Percentiles rank a stretch among this genome's conserved stretches.
These are phyloP conservation scores for Muscina levida DNA, from an alignment of 2,888 invertebrate genomes.

Conservation along the genomic window DNA sequence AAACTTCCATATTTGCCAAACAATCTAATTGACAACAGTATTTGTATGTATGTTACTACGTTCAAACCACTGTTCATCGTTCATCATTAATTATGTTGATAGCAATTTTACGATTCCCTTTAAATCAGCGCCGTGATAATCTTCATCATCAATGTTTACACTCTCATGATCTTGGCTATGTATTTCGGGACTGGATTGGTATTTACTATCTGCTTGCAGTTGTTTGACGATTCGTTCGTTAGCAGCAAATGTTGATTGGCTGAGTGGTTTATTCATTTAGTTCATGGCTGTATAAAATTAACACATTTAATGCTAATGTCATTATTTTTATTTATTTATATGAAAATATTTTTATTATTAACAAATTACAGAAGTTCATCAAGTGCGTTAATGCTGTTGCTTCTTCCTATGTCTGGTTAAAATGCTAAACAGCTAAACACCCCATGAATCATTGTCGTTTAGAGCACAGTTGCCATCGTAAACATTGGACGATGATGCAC, in stretches of 20 bases:
- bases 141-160: background rate
- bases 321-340: conserved; percentile 33
- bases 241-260: conserved; percentile 20
- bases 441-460: too few relatives aligned
- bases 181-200: background rate
- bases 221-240: background rate
- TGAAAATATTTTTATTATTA: conserved; percentile 9
- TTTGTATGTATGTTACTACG: too few relatives aligned
- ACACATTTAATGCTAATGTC: conserved; percentile 49
- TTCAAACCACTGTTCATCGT: too few relatives aligned
- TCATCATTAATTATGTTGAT: too few relatives aligned
- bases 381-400: background rate
- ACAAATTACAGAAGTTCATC: conserved; percentile 18
- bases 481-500: too few relatives aligned
- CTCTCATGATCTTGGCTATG: background rate
- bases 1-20: too few relatives aligned
- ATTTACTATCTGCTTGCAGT: background rate
- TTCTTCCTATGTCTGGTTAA: background rate
- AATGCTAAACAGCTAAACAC: conserved; percentile 14
- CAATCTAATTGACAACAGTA: too few relatives aligned
- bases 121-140: too few relatives aligned
- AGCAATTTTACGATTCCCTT: too few relatives aligned
- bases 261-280: conserved; percentile 51
- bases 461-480: too few relatives aligned
- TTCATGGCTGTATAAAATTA: conserved; percentile 63